These are phyloP conservation scores for Otus scops DNA, from an alignment of 2,797 vertebrate species.

Conservation along the genomic window DNA sequence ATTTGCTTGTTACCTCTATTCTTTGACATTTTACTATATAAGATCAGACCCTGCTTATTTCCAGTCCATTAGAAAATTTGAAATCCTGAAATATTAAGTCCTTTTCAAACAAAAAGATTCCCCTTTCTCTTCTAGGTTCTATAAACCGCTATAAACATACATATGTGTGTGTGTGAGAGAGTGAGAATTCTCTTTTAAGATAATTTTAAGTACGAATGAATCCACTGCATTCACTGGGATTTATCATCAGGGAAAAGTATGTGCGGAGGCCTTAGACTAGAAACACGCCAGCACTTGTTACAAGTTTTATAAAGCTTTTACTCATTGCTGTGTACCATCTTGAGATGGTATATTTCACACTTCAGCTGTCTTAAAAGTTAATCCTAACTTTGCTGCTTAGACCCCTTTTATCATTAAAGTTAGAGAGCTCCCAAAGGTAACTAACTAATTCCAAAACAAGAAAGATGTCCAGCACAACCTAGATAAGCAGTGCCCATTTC, in stretches of 20 bases:
- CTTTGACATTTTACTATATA: neutral
- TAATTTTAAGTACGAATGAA: neutral
- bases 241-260: neutral
- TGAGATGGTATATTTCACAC: neutral
- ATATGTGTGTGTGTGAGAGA: neutral
- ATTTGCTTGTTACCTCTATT: neutral
- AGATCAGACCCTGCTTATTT: neutral
- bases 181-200: neutral
- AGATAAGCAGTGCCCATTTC: neutral
- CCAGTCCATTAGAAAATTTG: neutral
- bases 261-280: neutral
- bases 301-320: neutral
- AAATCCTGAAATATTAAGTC: neutral
- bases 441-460: neutral
- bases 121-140: neutral
- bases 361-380: neutral
- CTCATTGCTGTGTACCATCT: neutral
- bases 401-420: neutral
- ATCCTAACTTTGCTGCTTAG: neutral
- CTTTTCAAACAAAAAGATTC: neutral
- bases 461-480: neutral
- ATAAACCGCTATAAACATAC: neutral
- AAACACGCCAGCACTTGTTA: neutral
- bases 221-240: neutral
- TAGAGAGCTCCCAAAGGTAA: neutral